phyloP scores from a whole-genome alignment of 2,113 vertebrate species.

The Euleptes europaea region DNA sequence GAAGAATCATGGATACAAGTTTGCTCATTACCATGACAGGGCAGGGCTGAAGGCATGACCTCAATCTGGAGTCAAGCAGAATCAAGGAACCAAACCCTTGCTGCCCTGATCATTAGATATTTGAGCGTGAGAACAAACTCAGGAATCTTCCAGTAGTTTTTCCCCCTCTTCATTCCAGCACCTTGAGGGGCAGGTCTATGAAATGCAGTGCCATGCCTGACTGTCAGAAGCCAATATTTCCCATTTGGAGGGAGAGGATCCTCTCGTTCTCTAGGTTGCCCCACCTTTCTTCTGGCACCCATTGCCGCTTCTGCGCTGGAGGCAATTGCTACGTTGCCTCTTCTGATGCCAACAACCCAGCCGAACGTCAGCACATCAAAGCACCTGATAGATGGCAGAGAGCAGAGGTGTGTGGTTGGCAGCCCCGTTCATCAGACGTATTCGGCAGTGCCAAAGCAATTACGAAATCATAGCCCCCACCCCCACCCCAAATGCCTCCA shows the following conservation, averaged over 20 bases:
- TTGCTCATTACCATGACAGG: not conserved
- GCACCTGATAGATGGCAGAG: not conserved
- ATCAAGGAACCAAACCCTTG: not conserved
- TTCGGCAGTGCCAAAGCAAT: constrained; percentile 11
- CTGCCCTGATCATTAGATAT: not conserved
- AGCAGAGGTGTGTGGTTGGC: not conserved
- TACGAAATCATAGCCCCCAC: not conserved
- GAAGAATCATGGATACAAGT: not conserved
- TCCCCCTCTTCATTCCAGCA: not conserved
- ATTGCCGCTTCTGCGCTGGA: not conserved
- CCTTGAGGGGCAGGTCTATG: not conserved
- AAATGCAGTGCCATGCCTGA: not conserved
- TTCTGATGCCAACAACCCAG: not conserved
- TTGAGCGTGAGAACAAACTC: not conserved
- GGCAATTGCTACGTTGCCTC: not conserved
- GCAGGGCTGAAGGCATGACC: not conserved
- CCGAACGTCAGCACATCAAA: not conserved
- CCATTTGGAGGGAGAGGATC: not conserved
- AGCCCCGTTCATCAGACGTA: constrained; percentile 10
- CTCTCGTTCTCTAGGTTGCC: not conserved
- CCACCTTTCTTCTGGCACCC: not conserved
- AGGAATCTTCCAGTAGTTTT: not conserved
- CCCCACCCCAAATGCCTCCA: not conserved
- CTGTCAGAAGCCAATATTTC: constrained; percentile 4
- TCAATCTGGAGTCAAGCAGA: not conserved